Evolutionary conservation across 2,797 vertebrate species (phyloP).

Genomic region (Poeciliopsis paucimaculata): DNA sequence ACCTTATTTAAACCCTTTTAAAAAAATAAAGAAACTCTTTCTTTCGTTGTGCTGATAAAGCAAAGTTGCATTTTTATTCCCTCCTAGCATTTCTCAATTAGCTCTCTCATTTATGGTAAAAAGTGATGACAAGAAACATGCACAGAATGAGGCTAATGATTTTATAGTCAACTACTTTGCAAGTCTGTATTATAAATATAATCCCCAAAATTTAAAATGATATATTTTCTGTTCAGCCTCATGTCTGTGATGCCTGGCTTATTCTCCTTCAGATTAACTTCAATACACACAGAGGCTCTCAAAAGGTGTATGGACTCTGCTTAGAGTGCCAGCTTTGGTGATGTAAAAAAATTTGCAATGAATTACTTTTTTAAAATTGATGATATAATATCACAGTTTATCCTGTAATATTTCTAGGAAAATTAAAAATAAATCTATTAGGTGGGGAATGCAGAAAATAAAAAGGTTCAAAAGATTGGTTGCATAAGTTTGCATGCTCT

Average conservation of each 20-base stretch:
- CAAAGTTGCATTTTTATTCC: conserved; percentile 52
- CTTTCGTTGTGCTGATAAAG: conserved; percentile 55
- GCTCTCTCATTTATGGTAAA: conserved; percentile 27
- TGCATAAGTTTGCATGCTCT: neutral
- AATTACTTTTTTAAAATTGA: neutral
- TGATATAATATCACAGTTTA: neutral
- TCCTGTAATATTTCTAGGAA: neutral
- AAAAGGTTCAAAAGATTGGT: neutral
- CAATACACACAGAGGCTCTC: neutral
- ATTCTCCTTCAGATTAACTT: neutral
- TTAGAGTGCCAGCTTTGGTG: neutral
- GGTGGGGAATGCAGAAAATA: neutral
- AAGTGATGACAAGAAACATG: conserved; percentile 23
- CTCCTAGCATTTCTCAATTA: conserved; percentile 18
- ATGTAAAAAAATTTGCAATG: neutral
- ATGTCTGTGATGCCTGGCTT: neutral
- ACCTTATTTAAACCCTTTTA: conserved; percentile 45
- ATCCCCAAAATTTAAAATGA: conserved; percentile 6
- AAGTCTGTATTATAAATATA: conserved; percentile 8
- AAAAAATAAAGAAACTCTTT: conserved; percentile 48
- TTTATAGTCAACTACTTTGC: conserved; percentile 27
- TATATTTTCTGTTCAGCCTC: neutral
- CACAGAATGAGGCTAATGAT: conserved; percentile 5
- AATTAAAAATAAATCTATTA: neutral
- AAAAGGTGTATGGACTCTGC: neutral